These are phyloP conservation scores for Anas georgica DNA, from an alignment of 2,797 vertebrate species.

Conservation along the genomic window DNA sequence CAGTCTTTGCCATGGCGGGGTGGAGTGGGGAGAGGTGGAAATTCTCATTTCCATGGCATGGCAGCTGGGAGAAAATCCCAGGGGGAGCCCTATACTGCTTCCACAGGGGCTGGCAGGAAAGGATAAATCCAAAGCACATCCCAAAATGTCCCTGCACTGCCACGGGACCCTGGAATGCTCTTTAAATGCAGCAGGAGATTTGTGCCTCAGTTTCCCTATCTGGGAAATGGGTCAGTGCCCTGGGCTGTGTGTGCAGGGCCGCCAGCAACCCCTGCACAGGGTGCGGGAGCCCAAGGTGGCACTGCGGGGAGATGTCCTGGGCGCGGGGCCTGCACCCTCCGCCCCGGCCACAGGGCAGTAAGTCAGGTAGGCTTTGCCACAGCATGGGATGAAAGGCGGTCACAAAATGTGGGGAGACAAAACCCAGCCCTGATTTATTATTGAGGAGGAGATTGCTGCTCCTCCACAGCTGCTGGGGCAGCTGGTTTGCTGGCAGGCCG, in stretches of 20 bases:
- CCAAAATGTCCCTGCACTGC: neutral
- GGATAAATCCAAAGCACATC: neutral
- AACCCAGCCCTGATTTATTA: neutral
- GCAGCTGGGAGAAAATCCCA: neutral
- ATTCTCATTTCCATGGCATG: neutral
- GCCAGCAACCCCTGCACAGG: rapidly evolving
- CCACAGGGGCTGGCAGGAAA: neutral
- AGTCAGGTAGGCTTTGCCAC: neutral
- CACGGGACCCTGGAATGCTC: neutral
- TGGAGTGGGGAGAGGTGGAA: neutral
- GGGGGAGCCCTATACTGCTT: neutral
- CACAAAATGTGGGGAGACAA: neutral
- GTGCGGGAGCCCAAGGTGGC: neutral
- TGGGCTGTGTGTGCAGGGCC: neutral
- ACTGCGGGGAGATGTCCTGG: rapidly evolving
- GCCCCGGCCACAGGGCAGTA: rapidly evolving
- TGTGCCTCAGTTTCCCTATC: neutral
- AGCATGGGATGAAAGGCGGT: rapidly evolving
- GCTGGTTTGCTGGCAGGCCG: neutral
- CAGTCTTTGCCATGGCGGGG: neutral
- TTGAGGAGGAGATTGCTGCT: neutral
- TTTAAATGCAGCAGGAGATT: no score
- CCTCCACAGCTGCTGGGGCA: rapidly evolving
- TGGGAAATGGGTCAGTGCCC: neutral
- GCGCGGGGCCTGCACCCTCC: rapidly evolving